These are phyloP conservation scores for Larimichthys crocea DNA, from an alignment of 2,113 vertebrate genomes.

Conservation along the genomic window DNA sequence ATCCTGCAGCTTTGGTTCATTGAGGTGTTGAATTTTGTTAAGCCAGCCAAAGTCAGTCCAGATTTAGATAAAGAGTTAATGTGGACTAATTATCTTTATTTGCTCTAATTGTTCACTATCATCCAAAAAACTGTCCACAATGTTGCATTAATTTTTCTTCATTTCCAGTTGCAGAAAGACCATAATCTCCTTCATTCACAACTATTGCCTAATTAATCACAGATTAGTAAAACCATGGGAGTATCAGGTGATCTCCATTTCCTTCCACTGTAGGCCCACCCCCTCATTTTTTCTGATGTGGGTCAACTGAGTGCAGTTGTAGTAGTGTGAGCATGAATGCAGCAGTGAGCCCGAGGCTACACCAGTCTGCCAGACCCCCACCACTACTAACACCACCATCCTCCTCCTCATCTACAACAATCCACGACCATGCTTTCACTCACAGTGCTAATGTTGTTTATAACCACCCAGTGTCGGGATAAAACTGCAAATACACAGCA, in stretches of 20 bases:
- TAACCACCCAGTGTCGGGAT: neutral
- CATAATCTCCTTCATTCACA: neutral
- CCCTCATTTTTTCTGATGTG: slow-evolving; percentile 57
- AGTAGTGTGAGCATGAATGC: slow-evolving; percentile 64
- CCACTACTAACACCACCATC: neutral
- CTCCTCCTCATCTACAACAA: neutral
- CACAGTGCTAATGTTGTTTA: slow-evolving; percentile 4
- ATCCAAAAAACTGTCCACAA: no score
- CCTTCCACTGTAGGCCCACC: neutral
- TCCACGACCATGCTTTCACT: slow-evolving; percentile 7
- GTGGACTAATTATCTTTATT: no score
- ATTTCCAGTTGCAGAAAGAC: neutral
- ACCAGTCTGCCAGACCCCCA: slow-evolving; percentile 48
- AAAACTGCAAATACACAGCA: neutral
- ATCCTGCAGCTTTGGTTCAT: no score
- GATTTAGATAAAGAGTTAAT: no score
- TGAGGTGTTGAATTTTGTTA: no score
- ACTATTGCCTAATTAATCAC: neutral
- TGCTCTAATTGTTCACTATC: no score
- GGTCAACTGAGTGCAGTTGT: slow-evolving; percentile 73
- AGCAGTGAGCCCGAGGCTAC: slow-evolving; percentile 57
- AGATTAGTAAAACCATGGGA: slow-evolving; percentile 27
- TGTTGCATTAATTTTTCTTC: no score
- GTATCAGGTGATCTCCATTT: slow-evolving; percentile 50
- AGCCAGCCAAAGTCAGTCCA: no score